These are phyloP conservation scores for Thaumatotibia leucotreta DNA, from an alignment of 1,140 invertebrate genomes.

Conservation along the genomic window DNA sequence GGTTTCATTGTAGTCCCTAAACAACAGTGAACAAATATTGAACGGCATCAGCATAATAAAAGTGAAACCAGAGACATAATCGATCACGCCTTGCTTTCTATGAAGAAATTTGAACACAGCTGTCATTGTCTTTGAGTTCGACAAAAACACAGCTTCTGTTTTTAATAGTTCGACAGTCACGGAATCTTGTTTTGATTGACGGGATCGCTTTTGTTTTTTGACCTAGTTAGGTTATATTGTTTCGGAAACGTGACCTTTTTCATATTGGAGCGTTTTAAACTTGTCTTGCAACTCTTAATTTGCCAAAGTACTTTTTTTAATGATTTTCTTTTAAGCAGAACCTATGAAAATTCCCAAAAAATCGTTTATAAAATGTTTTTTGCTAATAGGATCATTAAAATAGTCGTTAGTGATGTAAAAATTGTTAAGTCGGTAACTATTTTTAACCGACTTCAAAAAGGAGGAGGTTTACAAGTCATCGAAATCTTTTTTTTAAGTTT, in stretches of 20 bases:
- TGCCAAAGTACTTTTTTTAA: no score
- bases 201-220: background rate
- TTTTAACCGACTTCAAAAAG: no score
- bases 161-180: constrained; percentile 3
- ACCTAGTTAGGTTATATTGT: background rate
- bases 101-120: constrained; percentile 1
- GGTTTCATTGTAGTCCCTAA: background rate
- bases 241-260: background rate
- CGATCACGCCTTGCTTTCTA: constrained; percentile 61
- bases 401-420: no score
- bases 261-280: background rate
- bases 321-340: no score
- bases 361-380: no score
- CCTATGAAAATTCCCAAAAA: no score
- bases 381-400: no score
- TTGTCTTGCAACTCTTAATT: no score
- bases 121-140: background rate
- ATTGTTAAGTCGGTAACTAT: no score
- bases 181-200: background rate
- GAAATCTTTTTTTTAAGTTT: no score
- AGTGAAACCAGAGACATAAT: constrained; percentile 55
- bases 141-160: background rate
- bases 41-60: constrained; percentile 35
- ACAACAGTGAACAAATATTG: background rate
- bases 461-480: no score